Percentiles rank a stretch among this genome's conserved stretches.
Conservation (phyloP, 2,797 vertebrate species). For the Cossypha niveicapilla region DNA sequence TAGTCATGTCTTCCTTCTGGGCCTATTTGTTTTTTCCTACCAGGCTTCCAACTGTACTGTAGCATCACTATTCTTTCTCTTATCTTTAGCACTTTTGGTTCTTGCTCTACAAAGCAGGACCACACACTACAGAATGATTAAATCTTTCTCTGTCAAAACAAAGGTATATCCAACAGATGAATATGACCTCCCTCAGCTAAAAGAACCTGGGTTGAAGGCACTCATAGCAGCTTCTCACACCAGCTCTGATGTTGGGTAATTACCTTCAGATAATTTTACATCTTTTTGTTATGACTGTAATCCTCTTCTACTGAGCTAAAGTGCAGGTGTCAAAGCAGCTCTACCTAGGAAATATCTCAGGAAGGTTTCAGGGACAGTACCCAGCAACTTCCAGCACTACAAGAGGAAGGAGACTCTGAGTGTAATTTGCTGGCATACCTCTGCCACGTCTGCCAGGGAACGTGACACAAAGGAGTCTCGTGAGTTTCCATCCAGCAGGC, state of each 20-base stretch:
- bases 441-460: constrained; percentile 90
- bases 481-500: constrained; percentile 94
- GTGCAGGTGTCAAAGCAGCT: not conserved
- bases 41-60: not conserved
- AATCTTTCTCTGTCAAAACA: not conserved
- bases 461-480: constrained; percentile 95
- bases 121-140: not conserved
- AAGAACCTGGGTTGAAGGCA: not conserved
- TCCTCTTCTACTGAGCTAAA: not conserved
- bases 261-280: not conserved
- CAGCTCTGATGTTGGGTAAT: not conserved
- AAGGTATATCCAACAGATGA: not conserved
- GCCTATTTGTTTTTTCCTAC: not conserved
- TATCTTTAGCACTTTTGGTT: not conserved
- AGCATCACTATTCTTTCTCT: not conserved
- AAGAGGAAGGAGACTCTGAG: not conserved
- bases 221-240: not conserved
- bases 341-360: not conserved
- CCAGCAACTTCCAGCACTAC: not conserved
- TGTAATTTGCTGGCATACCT: constrained; percentile 72
- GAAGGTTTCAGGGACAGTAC: not conserved
- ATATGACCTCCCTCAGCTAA: not conserved
- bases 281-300: not conserved
- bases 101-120: not conserved
- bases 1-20: not conserved